Percentiles rank a stretch among this genome's conserved stretches.
phyloP scores from a whole-genome alignment of 2,888 invertebrate species.

The Pseudeuparius sepicola region DNA sequence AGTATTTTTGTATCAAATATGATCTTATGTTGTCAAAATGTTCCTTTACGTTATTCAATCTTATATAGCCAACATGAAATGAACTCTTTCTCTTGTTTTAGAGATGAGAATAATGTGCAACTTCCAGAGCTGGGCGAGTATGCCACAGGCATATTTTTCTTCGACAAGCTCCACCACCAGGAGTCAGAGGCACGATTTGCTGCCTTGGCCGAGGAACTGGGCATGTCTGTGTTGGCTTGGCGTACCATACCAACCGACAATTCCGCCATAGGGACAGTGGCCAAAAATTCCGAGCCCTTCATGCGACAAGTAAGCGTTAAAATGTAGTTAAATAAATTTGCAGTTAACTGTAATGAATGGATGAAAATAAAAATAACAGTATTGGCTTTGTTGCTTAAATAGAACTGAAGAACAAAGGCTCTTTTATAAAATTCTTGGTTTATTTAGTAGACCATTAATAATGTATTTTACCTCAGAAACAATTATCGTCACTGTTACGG shows the following conservation, averaged over 20 bases:
- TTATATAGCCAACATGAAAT: too few species aligned
- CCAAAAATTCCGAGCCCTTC: conserved; percentile 87
- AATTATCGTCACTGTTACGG: too few species aligned
- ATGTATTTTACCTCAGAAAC: too few species aligned
- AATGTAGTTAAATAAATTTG: neutral
- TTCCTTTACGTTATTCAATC: too few species aligned
- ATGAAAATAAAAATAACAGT: too few species aligned
- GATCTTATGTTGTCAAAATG: too few species aligned
- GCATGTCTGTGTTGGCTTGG: conserved; percentile 83
- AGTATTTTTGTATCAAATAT: too few species aligned
- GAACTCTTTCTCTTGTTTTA: too few species aligned
- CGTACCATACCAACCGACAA: conserved; percentile 86
- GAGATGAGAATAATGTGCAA: conserved; percentile 69
- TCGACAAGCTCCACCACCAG: conserved; percentile 74
- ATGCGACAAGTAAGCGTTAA: conserved; percentile 73
- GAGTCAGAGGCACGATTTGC: conserved; percentile 74
- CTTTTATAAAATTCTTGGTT: too few species aligned
- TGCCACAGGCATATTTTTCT: conserved; percentile 93
- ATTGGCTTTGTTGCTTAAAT: too few species aligned
- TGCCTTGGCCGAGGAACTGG: conserved; percentile 68
- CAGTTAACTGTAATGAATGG: neutral
- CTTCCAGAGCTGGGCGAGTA: conserved; percentile 83
- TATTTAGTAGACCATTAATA: too few species aligned
- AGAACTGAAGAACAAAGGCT: too few species aligned
- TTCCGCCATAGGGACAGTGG: conserved; percentile 80